Percentiles rank a stretch among this genome's conserved stretches.
phyloP scores from a whole-genome alignment of 1,140 invertebrate species.

The Zophobas morio region DNA sequence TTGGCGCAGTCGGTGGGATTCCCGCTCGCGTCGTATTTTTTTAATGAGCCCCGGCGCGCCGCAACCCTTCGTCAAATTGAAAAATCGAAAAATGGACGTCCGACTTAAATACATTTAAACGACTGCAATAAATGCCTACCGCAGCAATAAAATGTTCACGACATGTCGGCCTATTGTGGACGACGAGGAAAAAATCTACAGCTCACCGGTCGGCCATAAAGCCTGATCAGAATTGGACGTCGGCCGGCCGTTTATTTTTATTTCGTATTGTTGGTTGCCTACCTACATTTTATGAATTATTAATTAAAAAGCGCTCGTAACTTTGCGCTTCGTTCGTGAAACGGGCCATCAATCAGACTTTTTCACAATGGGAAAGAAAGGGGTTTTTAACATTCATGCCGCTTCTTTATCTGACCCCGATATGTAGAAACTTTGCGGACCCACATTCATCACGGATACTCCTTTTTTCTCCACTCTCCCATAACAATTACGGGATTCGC shows the following conservation, averaged over 20 bases:
- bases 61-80: slow-evolving; percentile 13
- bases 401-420: slow-evolving; percentile 32
- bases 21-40: neutral
- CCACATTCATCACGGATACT: slow-evolving; percentile 24
- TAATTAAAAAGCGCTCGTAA: slow-evolving; percentile 8
- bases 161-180: slow-evolving; percentile 31
- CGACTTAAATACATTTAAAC: slow-evolving; percentile 41
- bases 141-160: slow-evolving; percentile 38
- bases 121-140: slow-evolving; percentile 35
- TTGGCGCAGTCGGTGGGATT: no score
- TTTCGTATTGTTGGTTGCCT: slow-evolving; percentile 25
- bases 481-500: slow-evolving; percentile 28
- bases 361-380: neutral
- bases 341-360: slow-evolving; percentile 23
- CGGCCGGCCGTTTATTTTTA: slow-evolving; percentile 26
- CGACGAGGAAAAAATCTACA: slow-evolving; percentile 14
- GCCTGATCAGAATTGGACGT: slow-evolving; percentile 34
- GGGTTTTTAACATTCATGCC: slow-evolving; percentile 26
- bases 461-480: slow-evolving; percentile 10
- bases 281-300: slow-evolving; percentile 32
- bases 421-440: slow-evolving; percentile 38
- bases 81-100: slow-evolving; percentile 30
- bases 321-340: neutral
- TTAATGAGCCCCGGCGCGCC: neutral
- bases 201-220: slow-evolving; percentile 34